Conservation (phyloP, 2,797 vertebrate genomes). For the Serranus cabrilla region DNA sequence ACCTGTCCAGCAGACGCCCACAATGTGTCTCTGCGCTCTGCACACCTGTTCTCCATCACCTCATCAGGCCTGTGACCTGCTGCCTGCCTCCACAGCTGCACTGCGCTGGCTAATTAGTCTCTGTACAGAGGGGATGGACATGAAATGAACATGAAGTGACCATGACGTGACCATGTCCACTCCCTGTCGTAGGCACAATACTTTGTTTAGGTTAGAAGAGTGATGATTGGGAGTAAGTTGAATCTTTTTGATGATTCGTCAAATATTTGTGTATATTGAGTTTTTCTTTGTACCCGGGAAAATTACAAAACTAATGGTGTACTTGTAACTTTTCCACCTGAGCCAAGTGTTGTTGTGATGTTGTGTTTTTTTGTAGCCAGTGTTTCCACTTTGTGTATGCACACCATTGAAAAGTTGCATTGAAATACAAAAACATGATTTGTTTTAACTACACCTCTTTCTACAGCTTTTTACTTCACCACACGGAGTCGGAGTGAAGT, state of each 20-base stretch:
- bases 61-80: constrained; percentile 12
- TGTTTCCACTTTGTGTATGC: too few species aligned
- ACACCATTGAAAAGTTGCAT: too few species aligned
- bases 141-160: too few species aligned
- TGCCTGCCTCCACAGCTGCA: constrained; percentile 19
- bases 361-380: too few species aligned
- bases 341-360: too few species aligned
- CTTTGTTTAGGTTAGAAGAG: background rate
- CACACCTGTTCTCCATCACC: constrained; percentile 16
- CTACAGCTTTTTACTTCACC: too few species aligned
- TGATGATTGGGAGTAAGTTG: background rate
- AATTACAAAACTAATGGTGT: background rate
- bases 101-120: constrained; percentile 4
- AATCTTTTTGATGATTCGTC: background rate
- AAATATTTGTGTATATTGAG: background rate
- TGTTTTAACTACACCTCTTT: too few species aligned
- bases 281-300: background rate
- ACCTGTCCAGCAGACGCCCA: constrained; percentile 18
- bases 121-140: background rate
- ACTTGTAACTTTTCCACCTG: background rate
- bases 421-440: too few species aligned
- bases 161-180: background rate
- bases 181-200: background rate
- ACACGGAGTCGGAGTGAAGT: too few species aligned
- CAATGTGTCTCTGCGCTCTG: background rate